Evolutionary conservation across 2,888 invertebrate genomes (phyloP), one percentile per base, ranked within the genome.

Genomic region (Parascotia fuliginaria): DNA sequence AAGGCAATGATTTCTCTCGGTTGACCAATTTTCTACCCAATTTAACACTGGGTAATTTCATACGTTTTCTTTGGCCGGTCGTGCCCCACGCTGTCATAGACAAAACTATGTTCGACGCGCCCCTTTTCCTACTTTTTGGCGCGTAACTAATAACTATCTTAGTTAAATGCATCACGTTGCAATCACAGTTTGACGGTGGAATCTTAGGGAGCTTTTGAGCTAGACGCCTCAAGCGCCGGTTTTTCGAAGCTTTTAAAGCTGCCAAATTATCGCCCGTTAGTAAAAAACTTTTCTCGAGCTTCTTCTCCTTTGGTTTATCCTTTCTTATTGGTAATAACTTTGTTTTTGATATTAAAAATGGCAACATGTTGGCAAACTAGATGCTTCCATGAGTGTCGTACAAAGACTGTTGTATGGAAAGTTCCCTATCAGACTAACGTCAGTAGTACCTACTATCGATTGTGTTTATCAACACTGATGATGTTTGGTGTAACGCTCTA

Each of bases 281-380:
- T 19, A 68, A 75, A 27, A 81, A 75, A 54, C 73, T 79, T 27
- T 77, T 84, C 5, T 81, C 81, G 53, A 77, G 52, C 47, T 67
- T 72, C 28, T 65, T 82, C 5, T 75, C 69, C 47, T 76, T 80
- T 9, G 68, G 53, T 6, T 70, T 62, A 24, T 77, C 71, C 50
- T 76, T 84, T 48, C 74, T 85, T 12, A 76, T 64, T 29, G 87
- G 79, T 14, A 89, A 46, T 1, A 89, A 61, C 69, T 87, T 88
- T 0, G 88, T 83, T 70, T 89, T 87, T 0, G 89, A 88, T 69
- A 89, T 81, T 24, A 89, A 52, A 68, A 88, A 81, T n/a, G 90
- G 91, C 37, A 90, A 64, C 89, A 90, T 87, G 14, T 63, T 74
- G n/a, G n/a, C n/a, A n/a, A n/a, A n/a, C 19, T n/a, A 3, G 31